Percentiles rank a stretch among this genome's conserved stretches.
Conservation (phyloP, 2,113 vertebrate species). For the Pelusios castaneus region DNA sequence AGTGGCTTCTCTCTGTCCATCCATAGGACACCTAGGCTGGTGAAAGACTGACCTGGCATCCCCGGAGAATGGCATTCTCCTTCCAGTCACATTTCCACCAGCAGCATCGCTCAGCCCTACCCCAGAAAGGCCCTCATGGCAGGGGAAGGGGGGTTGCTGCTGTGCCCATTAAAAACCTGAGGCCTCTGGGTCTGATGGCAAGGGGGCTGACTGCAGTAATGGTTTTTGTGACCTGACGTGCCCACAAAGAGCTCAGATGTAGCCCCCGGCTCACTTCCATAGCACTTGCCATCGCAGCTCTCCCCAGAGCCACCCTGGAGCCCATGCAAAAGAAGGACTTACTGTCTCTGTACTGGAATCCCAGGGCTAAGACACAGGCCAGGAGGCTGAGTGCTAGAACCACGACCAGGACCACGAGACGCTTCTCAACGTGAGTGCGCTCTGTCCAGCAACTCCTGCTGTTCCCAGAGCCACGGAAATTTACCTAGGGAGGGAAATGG, state of each 20-base stretch:
- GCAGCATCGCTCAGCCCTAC: background rate
- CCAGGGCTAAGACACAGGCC: slow-evolving; percentile 79
- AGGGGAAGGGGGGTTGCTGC: background rate
- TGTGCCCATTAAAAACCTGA: background rate
- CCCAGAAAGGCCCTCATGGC: background rate
- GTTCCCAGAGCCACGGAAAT: slow-evolving; percentile 65
- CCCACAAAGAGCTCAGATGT: background rate
- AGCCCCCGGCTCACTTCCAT: background rate
- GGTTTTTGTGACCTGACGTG: too few relatives aligned
- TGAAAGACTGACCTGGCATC: background rate
- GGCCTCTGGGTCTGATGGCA: too few relatives aligned
- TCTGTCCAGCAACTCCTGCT: slow-evolving; percentile 81
- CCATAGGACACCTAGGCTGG: background rate
- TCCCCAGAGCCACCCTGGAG: background rate
- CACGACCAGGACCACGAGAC: slow-evolving; percentile 78
- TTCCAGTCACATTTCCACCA: background rate
- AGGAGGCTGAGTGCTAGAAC: slow-evolving; percentile 74
- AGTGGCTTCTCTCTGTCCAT: background rate
- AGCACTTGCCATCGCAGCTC: background rate
- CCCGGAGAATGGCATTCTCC: background rate
- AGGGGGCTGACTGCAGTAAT: too few relatives aligned
- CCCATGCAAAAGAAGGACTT: slow-evolving; percentile 65
- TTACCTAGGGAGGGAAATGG: slow-evolving; percentile 79
- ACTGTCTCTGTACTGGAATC: slow-evolving; percentile 87
- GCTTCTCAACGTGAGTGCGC: slow-evolving; percentile 80